These are phyloP conservation scores for Oncopodura yosiiana DNA, from an alignment of 1,140 invertebrate genomes.

Conservation along the genomic window DNA sequence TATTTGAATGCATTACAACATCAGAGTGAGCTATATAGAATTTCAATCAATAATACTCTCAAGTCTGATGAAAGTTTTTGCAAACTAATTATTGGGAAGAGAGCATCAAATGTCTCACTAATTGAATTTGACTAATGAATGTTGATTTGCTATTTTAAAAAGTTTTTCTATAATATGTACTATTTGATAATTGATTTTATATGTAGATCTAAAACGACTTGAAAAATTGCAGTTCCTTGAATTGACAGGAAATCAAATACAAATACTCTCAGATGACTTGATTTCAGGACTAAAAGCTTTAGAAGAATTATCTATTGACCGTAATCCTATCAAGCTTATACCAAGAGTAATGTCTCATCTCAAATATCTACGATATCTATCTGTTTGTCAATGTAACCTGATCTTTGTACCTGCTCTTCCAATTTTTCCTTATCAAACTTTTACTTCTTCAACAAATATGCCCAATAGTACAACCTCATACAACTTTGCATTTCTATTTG, in stretches of 20 bases:
- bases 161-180: no score
- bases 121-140: no score
- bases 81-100: no score
- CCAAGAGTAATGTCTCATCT: conserved; percentile 17
- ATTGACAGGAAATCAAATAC: conserved; percentile 20
- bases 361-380: conserved; percentile 17
- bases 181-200: no score
- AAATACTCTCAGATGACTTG: conserved; percentile 5
- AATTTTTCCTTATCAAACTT: no score
- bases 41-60: no score
- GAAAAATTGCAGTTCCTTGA: conserved; percentile 21
- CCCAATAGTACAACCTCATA: neutral
- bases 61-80: no score
- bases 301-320: conserved; percentile 21
- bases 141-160: no score
- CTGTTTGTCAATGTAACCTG: conserved; percentile 27
- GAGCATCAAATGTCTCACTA: no score
- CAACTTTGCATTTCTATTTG: conserved; percentile 18
- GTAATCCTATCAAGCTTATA: conserved; percentile 21
- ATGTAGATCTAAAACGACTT: conserved; percentile 11
- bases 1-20: no score
- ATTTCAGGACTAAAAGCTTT: conserved; percentile 10
- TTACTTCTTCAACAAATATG: neutral
- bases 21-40: no score
- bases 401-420: conserved; percentile 22